Evolutionary conservation across 2,888 invertebrate genomes (phyloP), one percentile per base, ranked within the genome.

Genomic region (Synergus gifuensis): DNA sequence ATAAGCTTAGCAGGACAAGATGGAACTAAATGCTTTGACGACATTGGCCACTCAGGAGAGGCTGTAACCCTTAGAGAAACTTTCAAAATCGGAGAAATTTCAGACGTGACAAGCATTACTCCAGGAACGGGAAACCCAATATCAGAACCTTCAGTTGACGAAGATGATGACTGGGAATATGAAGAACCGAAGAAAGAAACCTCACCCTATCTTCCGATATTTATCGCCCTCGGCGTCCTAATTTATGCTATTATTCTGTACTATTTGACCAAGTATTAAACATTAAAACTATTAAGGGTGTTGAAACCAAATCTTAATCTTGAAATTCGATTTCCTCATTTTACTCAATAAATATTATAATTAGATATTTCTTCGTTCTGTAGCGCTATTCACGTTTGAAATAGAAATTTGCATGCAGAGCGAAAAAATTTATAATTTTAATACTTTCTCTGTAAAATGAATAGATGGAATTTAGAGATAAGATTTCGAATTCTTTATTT

Each of bases 1-100:
- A 73, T 94, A 42, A 93, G 94, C 78, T 92, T 94, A 83, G 94
- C 93, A 64, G 95, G 95, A 79, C 90, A 91, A 81, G 94, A 95
- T 89, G 94, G 94, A 0, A 95, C 95, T 2, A 93, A 93, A 83
- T 93, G 94, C 40, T 96, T 96, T 92, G 95, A 95, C 89, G 95
- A 95, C 88, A 94, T 96, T 78, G 95, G 96, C 0, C 96, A 96
- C 90, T 95, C 87, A 16, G 79, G 93, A 49, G 96, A 96, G 90
- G 95, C 95, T 0, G 88, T 94, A 76, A 94, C 94, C 78, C 92
- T 96, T 89, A 94, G 95, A 91, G 93, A 94, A 79, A 93, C 93
- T 46, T 95, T 94, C 84, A 92, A 92, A 81, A 93, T 96, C 81
- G 96, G 95, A 62, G 93, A 93, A 82, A 85, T 95, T 22, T 36